Base-by-base conservation (phyloP, 2,113 vertebrate genomes). In the Cryptoleucopteryx plumbea region DNA sequence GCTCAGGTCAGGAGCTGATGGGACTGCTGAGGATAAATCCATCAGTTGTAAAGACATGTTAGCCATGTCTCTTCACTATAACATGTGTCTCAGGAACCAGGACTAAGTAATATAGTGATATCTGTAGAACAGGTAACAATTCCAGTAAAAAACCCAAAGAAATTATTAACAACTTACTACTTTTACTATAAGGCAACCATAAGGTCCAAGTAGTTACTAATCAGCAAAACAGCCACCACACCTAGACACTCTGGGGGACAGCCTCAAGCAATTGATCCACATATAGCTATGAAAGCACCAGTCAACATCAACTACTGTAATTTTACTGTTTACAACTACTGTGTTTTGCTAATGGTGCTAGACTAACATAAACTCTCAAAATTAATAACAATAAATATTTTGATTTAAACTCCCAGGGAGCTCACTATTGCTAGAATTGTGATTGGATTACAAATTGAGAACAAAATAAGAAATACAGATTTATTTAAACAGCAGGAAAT, bases 361-460 rank as follows among this genome's bases (percentile, higher is more conserved):
- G 36, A 63, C 58, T 62, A 81, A 67, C 0, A 0, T 81, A 91
- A 75, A 67, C 56, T 65, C n/a, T 71, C 84, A 72, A 91, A 94
- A 93, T 91, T 94, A 93, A 48, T 79, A 95, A 95, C 56, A 84
- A 94, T 85, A 93, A 95, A 85, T 96, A 91, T 82, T 97, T 94
- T 94, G n/a, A 79, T 95, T 94, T 93, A 93, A 95, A 82, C 62
- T 85, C 74, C 66, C 66, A 88, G 81, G 91, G 74, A 86, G 71
- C 74, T 96, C 79, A 73, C 93, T 90, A 91, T 85, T 93, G 67
- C 53, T 88, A 21, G 50, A 93, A 75, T 91, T 84, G 62, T 94
- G 91, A 84, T 66, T 68, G 45, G 81, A 84, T 94, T 92, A 95
- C 83, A 95, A 94, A 90, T 7, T 22, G 38, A 94, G 70, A 94